Conservation (phyloP, 2,797 vertebrate species). For the Eleutherodactylus coqui region DNA sequence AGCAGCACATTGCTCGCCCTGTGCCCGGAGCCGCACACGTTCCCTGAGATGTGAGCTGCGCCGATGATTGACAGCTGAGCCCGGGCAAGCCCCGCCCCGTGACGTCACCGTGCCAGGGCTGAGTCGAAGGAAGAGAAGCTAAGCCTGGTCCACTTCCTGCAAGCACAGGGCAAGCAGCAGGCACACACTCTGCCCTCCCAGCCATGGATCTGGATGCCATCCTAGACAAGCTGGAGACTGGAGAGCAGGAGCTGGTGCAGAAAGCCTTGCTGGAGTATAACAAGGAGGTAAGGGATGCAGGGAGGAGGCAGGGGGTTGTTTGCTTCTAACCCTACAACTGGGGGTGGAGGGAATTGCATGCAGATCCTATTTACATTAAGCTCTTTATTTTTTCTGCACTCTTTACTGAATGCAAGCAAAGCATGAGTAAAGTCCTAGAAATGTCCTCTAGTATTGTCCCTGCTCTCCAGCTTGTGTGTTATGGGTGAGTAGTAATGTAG, state of each 20-base stretch:
- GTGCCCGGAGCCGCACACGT: conserved; percentile 35
- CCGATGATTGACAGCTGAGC: conserved; percentile 3
- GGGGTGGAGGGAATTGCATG: conserved; percentile 2
- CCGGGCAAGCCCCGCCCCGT: conserved; percentile 21
- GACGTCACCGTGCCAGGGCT: conserved; percentile 52
- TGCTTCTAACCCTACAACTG: background rate
- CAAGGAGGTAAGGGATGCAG: conserved; percentile 71
- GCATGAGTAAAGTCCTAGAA: no score
- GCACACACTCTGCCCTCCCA: conserved; percentile 25
- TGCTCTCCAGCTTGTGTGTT: no score
- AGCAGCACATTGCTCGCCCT: background rate
- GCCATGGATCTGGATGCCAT: conserved; percentile 76
- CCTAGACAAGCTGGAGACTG: conserved; percentile 76
- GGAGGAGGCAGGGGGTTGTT: background rate
- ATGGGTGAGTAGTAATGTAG: no score
- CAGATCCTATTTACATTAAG: background rate
- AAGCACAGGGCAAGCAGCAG: background rate
- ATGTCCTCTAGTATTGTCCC: background rate
- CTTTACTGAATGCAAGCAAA: background rate
- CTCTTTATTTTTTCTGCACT: background rate
- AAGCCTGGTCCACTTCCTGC: conserved; percentile 45
- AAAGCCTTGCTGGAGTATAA: conserved; percentile 75
- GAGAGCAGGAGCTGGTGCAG: conserved; percentile 73
- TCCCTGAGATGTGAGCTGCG: conserved; percentile 35
- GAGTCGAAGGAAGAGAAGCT: conserved; percentile 33